Evolutionary conservation across 1,140 invertebrate genomes (phyloP).

Genomic region (Anagrus nilaparvatae): DNA sequence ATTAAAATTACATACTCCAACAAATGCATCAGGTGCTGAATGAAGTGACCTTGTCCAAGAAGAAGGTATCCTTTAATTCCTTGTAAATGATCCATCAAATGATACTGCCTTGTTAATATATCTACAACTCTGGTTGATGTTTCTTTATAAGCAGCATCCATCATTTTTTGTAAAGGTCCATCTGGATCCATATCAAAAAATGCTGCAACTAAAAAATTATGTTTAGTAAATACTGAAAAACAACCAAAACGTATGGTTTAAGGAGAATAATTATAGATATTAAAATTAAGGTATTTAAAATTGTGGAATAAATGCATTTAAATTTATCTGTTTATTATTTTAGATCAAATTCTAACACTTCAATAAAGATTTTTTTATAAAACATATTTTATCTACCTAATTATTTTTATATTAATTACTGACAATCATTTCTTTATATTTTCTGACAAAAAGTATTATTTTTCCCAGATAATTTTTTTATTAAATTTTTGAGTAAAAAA

Average conservation of each 20-base stretch:
- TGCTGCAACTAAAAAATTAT: slow-evolving; percentile 46
- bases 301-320: too few relatives aligned
- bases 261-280: not conserved
- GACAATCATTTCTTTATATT: slow-evolving; percentile 1
- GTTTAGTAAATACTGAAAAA: slow-evolving; percentile 8
- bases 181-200: slow-evolving; percentile 63
- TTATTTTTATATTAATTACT: too few relatives aligned
- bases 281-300: too few relatives aligned
- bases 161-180: slow-evolving; percentile 63
- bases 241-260: slow-evolving; percentile 3
- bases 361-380: slow-evolving; percentile 18
- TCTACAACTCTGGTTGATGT: slow-evolving; percentile 80
- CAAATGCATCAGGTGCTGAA: slow-evolving; percentile 83
- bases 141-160: slow-evolving; percentile 75
- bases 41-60: slow-evolving; percentile 92
- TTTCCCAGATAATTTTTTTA: not conserved
- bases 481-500: not conserved
- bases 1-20: slow-evolving; percentile 60
- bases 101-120: slow-evolving; percentile 76
- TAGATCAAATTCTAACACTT: slow-evolving; percentile 9
- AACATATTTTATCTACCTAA: too few relatives aligned
- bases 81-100: slow-evolving; percentile 82
- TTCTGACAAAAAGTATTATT: too few relatives aligned
- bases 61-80: slow-evolving; percentile 84
- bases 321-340: too few relatives aligned